These are phyloP conservation scores for Noctua pronuba DNA, from an alignment of 2,888 invertebrate genomes.

Conservation along the genomic window DNA sequence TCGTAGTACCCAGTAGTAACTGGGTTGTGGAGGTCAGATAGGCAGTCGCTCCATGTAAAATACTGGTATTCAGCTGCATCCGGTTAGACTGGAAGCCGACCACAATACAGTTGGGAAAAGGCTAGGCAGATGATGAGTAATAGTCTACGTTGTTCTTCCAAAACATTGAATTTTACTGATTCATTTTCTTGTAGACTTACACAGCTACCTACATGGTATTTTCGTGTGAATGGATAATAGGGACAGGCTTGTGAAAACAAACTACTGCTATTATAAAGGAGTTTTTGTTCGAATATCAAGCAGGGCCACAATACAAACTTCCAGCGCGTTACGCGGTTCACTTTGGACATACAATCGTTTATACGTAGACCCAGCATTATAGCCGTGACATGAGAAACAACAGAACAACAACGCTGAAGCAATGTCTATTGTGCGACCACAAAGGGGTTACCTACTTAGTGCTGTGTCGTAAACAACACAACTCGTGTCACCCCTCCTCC, in stretches of 20 bases:
- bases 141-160: neutral
- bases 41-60: too few species aligned
- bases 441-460: slow-evolving; percentile 69
- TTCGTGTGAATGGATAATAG: neutral
- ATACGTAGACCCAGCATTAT: slow-evolving; percentile 34
- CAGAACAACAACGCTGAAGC: slow-evolving; percentile 66
- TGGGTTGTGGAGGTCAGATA: too few species aligned
- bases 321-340: slow-evolving; percentile 6
- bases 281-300: slow-evolving; percentile 1
- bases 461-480: slow-evolving; percentile 56
- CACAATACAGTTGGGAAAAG: too few species aligned
- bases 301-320: slow-evolving; percentile 13
- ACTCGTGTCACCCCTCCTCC: slow-evolving; percentile 29
- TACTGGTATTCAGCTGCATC: too few species aligned
- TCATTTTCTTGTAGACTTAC: neutral
- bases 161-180: neutral
- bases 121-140: too few species aligned
- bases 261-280: neutral
- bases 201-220: neutral
- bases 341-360: slow-evolving; percentile 12
- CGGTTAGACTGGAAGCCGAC: too few species aligned
- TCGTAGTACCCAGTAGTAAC: too few species aligned
- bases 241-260: neutral
- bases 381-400: slow-evolving; percentile 60
- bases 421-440: slow-evolving; percentile 64